These are phyloP conservation scores for Drosophila kanapiae DNA, from an alignment of 1,140 invertebrate species.

Conservation along the genomic window DNA sequence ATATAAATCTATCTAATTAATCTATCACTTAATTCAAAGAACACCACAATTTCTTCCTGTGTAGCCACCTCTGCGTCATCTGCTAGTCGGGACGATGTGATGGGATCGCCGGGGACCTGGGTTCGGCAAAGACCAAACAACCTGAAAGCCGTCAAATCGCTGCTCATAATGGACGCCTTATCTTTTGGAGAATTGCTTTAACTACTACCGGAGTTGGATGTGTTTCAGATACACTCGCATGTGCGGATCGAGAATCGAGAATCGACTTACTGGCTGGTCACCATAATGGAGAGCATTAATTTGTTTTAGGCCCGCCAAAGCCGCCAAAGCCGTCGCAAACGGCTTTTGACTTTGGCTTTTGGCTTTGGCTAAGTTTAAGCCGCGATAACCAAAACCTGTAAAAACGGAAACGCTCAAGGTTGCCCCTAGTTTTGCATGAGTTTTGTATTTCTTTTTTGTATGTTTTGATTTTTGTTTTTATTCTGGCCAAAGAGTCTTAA, in stretches of 20 bases:
- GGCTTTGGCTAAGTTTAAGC: conserved; percentile 1
- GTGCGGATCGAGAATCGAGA: conserved; percentile 24
- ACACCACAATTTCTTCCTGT: not conserved
- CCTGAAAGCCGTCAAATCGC: conserved; percentile 80
- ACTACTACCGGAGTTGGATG: conserved; percentile 81
- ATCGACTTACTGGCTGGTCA: conserved; percentile 43
- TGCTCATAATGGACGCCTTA: conserved; percentile 83
- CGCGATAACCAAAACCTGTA: conserved; percentile 67
- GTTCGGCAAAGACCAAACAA: conserved; percentile 78
- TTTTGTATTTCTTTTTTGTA: conserved; percentile 11
- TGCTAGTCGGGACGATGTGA: not conserved
- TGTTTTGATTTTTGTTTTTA: conserved; percentile 7
- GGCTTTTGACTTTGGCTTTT: conserved; percentile 28
- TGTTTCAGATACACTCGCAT: conserved; percentile 56
- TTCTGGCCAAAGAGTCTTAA: conserved; percentile 52
- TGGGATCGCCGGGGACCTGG: conserved; percentile 18
- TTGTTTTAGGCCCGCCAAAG: conserved; percentile 71
- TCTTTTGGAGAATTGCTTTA: conserved; percentile 79
- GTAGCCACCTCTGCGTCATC: conserved; percentile 56
- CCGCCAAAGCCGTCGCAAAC: conserved; percentile 44
- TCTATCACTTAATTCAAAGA: not conserved
- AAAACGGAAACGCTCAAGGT: conserved; percentile 76
- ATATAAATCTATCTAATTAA: too few species aligned
- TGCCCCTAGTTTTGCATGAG: conserved; percentile 37
- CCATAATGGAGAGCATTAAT: conserved; percentile 81